Percentiles rank a stretch among this genome's conserved stretches.
Conservation (phyloP, 2,113 vertebrate genomes). For the Mobula birostris region DNA sequence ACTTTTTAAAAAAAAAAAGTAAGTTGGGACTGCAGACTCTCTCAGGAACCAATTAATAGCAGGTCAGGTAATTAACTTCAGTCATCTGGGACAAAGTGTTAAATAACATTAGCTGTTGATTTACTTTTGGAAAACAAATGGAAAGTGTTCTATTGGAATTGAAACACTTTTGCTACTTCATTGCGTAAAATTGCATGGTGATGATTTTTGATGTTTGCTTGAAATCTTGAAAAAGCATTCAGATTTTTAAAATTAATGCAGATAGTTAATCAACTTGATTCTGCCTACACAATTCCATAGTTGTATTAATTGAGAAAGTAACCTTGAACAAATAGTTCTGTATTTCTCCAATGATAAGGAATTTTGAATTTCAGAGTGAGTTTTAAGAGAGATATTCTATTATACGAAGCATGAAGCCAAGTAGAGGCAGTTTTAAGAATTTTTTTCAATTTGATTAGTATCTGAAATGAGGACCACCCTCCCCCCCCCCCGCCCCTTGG, state of each 20-base stretch:
- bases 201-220: background rate
- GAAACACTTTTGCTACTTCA: background rate
- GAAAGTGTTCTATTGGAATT: background rate
- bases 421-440: background rate
- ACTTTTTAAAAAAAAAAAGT: background rate
- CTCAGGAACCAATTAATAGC: constrained; percentile 19
- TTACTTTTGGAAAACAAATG: background rate
- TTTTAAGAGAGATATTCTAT: background rate
- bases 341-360: background rate
- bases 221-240: background rate
- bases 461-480: background rate
- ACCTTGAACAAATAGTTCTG: background rate
- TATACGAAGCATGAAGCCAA: background rate
- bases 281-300: background rate
- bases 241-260: background rate
- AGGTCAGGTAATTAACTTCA: constrained; percentile 1
- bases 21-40: background rate
- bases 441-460: background rate
- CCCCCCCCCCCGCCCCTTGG: too few relatives aligned
- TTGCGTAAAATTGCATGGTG: background rate
- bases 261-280: background rate
- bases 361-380: background rate
- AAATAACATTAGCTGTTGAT: background rate
- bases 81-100: constrained; percentile 18
- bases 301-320: background rate